Conservation (phyloP, 2,888 invertebrate species). For the Opisthograptis luteolata region DNA sequence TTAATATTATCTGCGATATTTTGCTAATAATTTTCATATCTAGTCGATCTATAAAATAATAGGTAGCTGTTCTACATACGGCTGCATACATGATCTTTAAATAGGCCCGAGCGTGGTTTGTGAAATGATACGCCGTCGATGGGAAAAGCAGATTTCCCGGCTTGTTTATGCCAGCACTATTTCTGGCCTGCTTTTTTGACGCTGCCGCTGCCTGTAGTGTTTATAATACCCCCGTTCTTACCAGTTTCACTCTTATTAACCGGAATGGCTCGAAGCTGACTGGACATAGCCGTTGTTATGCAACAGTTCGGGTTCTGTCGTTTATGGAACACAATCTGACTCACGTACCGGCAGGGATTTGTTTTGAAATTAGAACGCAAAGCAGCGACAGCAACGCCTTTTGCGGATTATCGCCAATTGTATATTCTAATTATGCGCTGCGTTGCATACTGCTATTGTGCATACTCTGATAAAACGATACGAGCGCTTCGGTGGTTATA, state of each 20-base stretch:
- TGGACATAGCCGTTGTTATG: slow-evolving; percentile 51
- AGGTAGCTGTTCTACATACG: not conserved
- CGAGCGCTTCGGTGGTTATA: slow-evolving; percentile 14
- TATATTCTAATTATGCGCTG: slow-evolving; percentile 67
- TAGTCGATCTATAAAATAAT: too few relatives aligned
- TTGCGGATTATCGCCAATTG: slow-evolving; percentile 74
- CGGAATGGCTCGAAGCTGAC: slow-evolving; percentile 52
- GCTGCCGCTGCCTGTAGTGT: slow-evolving; percentile 24
- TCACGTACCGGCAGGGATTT: slow-evolving; percentile 81
- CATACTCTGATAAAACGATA: slow-evolving; percentile 23
- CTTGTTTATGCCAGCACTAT: slow-evolving; percentile 39
- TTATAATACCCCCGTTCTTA: slow-evolving; percentile 49
- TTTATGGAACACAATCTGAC: slow-evolving; percentile 77
- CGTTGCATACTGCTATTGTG: slow-evolving; percentile 24
- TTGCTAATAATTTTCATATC: slow-evolving; percentile 2
- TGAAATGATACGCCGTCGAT: slow-evolving; percentile 31
- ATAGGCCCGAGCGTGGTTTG: slow-evolving; percentile 1
- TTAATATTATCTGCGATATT: slow-evolving; percentile 12
- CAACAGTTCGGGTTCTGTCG: slow-evolving; percentile 70
- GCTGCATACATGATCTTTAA: not conserved
- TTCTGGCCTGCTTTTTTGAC: slow-evolving; percentile 39
- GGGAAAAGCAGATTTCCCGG: slow-evolving; percentile 30
- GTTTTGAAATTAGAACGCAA: slow-evolving; percentile 81
- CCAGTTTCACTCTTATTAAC: slow-evolving; percentile 73
- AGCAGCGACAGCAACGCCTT: slow-evolving; percentile 72